phyloP scores from a whole-genome alignment of 2,113 vertebrate genomes.

The Pogona vitticeps region DNA sequence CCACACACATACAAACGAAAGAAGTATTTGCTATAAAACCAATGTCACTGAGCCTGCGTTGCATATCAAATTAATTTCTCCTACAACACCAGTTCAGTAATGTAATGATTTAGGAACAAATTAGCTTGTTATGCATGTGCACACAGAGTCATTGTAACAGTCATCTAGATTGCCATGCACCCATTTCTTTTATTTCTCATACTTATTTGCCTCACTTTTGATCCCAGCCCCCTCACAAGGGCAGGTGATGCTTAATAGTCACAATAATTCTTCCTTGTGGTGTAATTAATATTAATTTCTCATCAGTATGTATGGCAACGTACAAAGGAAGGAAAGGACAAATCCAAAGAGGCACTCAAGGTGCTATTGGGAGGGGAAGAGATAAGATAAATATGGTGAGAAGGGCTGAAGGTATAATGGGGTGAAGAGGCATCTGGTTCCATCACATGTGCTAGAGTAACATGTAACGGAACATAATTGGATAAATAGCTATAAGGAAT shows the following conservation, averaged over 20 bases:
- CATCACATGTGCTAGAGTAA: neutral
- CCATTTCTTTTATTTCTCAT: neutral
- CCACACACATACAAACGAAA: neutral
- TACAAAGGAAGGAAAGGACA: too few species aligned
- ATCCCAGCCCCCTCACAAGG: neutral
- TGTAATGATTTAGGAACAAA: conserved; percentile 23
- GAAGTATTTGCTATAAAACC: conserved; percentile 11
- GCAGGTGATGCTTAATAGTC: neutral
- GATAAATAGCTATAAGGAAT: neutral
- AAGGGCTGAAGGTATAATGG: too few species aligned
- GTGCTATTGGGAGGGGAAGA: neutral
- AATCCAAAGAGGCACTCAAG: neutral
- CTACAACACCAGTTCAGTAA: conserved; percentile 12
- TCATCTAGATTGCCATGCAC: neutral
- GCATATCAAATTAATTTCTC: conserved; percentile 21
- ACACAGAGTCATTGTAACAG: neutral
- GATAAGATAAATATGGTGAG: neutral
- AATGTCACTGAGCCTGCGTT: conserved; percentile 22
- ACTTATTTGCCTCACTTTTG: neutral
- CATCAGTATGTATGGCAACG: too few species aligned
- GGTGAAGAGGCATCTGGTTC: neutral
- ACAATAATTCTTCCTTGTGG: neutral
- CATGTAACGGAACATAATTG: neutral
- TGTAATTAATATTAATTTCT: neutral
- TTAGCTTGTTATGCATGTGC: neutral